A percentile compares a stretch with the other conserved stretches of the same genome.
phyloP scores from a whole-genome alignment of 2,888 invertebrate genomes.

The Eupithecia subfuscata region DNA sequence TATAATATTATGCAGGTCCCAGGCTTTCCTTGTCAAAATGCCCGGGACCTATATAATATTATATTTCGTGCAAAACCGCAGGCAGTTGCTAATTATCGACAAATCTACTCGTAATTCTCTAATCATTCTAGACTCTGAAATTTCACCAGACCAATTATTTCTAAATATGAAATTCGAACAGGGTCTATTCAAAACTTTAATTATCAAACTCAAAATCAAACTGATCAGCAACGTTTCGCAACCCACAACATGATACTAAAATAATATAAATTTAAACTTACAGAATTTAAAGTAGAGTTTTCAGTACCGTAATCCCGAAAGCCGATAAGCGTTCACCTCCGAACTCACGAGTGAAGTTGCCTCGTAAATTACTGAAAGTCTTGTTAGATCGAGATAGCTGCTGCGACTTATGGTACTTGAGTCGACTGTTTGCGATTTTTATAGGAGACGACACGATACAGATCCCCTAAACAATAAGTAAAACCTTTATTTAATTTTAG shows the following conservation, averaged over 20 bases:
- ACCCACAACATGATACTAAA: not conserved
- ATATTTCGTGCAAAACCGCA: not conserved
- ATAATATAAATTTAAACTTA: not conserved
- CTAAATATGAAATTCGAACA: not conserved
- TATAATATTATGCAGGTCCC: not conserved
- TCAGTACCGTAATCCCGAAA: constrained; percentile 31
- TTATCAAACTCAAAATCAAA: not conserved
- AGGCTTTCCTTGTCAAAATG: too few relatives aligned
- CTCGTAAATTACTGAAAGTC: constrained; percentile 36
- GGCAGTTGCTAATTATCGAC: not conserved
- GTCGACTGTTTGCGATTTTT: constrained; percentile 12
- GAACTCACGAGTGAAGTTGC: constrained; percentile 30
- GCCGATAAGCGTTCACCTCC: constrained; percentile 37
- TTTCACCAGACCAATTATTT: not conserved
- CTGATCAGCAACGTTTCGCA: not conserved
- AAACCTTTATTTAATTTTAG: too few relatives aligned
- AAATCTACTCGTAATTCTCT: not conserved
- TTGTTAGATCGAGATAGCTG: constrained; percentile 29
- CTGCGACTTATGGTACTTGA: constrained; percentile 13
- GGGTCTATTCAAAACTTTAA: not conserved
- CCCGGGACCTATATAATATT: too few relatives aligned
- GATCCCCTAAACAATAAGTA: too few relatives aligned
- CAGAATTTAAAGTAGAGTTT: constrained; percentile 8
- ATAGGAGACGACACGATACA: not conserved
- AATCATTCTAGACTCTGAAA: not conserved